These are phyloP conservation scores for Lethrus apterus DNA, from an alignment of 1,140 invertebrate genomes.

Conservation along the genomic window DNA sequence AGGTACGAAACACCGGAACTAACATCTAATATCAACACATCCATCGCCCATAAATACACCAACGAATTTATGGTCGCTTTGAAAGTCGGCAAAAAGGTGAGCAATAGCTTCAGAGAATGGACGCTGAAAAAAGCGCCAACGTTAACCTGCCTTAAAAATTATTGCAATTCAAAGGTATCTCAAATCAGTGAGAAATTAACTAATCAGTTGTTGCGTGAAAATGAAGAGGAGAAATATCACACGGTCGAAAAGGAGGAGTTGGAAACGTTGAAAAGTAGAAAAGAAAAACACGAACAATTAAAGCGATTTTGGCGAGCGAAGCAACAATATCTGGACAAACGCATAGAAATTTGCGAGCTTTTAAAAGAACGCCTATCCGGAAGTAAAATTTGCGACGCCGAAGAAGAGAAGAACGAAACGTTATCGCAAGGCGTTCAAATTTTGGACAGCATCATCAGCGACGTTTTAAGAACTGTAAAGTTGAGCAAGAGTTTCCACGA, in stretches of 20 bases:
- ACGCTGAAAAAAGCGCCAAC: conserved; percentile 8
- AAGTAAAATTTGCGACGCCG: neutral
- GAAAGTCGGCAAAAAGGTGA: conserved; percentile 8
- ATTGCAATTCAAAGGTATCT: conserved; percentile 1
- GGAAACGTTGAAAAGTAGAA: conserved; percentile 3
- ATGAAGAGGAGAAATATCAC: neutral
- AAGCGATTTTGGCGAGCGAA: conserved; percentile 18
- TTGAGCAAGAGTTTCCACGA: neutral
- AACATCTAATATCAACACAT: neutral
- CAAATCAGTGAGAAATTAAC: conserved; percentile 8
- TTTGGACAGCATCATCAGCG: conserved; percentile 6
- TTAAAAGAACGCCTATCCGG: conserved; percentile 16
- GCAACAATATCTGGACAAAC: conserved; percentile 20
- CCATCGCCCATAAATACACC: neutral
- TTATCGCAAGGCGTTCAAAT: conserved; percentile 5
- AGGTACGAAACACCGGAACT: neutral
- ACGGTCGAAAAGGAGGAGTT: neutral
- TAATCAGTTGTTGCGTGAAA: conserved; percentile 4
- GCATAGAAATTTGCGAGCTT: conserved; percentile 17
- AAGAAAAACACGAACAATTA: conserved; percentile 22
- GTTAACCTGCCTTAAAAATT: conserved; percentile 4
- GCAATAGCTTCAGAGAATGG: conserved; percentile 6
- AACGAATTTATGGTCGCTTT: conserved; percentile 4
- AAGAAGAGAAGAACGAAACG: neutral
- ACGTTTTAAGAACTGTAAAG: conserved; percentile 7